These are phyloP conservation scores for Leistus spinibarbis DNA, from an alignment of 2,888 invertebrate genomes.

Conservation along the genomic window DNA sequence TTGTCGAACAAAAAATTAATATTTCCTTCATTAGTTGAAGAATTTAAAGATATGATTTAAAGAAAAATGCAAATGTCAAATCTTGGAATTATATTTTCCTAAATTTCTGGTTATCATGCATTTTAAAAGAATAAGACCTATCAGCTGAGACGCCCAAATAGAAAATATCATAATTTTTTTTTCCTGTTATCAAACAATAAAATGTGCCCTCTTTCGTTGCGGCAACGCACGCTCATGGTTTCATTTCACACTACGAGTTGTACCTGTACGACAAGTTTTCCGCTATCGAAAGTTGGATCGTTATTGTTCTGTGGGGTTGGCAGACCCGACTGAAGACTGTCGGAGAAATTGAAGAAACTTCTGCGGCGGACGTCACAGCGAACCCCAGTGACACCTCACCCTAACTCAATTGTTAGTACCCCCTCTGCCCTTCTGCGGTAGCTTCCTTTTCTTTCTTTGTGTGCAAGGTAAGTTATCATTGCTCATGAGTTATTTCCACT, in stretches of 20 bases:
- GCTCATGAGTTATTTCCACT: background rate
- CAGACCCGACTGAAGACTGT: background rate
- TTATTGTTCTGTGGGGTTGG: conserved; percentile 1
- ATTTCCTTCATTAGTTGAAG: no score
- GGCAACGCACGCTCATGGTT: background rate
- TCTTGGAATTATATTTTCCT: no score
- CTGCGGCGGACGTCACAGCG: background rate
- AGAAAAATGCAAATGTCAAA: no score
- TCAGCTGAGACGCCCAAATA: no score
- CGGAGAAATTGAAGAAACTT: background rate
- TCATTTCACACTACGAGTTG: background rate
- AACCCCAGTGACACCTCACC: background rate
- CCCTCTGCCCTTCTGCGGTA: background rate
- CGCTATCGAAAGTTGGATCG: conserved; percentile 1
- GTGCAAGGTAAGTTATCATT: background rate
- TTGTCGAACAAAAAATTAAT: no score
- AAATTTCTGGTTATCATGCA: no score
- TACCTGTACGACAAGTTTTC: background rate
- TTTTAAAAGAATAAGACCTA: no score
- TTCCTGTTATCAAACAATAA: no score
- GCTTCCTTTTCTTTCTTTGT: background rate
- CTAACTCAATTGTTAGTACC: background rate
- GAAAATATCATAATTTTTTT: no score
- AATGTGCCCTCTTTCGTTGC: background rate
- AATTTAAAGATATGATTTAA: no score